Evolutionary conservation across 53 echinoderm and acorn worm species (phyloP).

Genomic region (Paelopatides confundens): DNA sequence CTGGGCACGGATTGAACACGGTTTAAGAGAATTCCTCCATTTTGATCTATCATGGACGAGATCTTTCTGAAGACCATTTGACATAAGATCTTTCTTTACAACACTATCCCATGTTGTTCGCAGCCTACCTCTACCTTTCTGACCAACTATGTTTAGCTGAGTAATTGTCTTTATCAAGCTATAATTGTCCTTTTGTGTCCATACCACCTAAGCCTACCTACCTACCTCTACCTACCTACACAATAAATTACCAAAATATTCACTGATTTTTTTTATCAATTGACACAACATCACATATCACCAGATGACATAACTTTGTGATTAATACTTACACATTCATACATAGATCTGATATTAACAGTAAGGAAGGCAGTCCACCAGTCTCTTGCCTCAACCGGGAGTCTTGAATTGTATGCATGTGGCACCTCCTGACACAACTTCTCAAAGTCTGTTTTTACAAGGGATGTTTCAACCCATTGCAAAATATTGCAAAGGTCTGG

Average conservation of each 20-base stretch:
- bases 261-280: too few relatives aligned
- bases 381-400: background rate
- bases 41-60: too few relatives aligned
- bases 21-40: background rate
- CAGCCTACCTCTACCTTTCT: too few relatives aligned
- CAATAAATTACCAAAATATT: too few relatives aligned
- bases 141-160: too few relatives aligned
- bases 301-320: too few relatives aligned
- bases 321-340: background rate
- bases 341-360: background rate
- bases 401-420: conserved; percentile 7
- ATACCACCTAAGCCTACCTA: background rate
- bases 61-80: too few relatives aligned
- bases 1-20: too few relatives aligned
- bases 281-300: background rate
- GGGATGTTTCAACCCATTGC: conserved; percentile 18
- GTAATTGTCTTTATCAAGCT: too few relatives aligned
- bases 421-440: conserved; percentile 16
- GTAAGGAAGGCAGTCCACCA: conserved; percentile 11
- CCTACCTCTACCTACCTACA: background rate
- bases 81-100: too few relatives aligned
- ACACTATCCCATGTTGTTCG: too few relatives aligned
- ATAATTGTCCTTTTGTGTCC: too few relatives aligned
- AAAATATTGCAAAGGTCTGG: background rate
- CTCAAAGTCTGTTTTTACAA: background rate